phyloP scores from a whole-genome alignment of 30 jellyfish, hydroid and myxozoan species.

The Hydractinia echinata region DNA sequence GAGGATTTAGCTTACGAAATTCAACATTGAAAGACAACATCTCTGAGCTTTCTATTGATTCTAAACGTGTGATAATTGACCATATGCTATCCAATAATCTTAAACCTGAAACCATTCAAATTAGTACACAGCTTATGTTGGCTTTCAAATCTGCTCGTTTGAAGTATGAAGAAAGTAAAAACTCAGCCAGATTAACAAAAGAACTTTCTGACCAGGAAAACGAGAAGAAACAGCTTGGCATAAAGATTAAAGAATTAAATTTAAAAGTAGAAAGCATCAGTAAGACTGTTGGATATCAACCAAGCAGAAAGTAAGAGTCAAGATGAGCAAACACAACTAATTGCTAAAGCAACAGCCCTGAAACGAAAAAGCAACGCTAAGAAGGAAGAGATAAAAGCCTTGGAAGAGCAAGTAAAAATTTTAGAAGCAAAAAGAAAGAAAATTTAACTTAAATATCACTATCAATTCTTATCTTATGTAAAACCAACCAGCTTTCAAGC shows the following conservation, averaged over 20 bases:
- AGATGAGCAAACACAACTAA: neutral
- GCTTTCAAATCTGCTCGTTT: neutral
- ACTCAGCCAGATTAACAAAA: too few relatives aligned
- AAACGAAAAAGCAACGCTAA: neutral
- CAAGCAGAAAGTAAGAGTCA: neutral
- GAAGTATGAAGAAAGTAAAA: neutral
- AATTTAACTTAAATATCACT: too few relatives aligned
- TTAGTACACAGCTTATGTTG: neutral
- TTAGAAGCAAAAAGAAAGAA: too few relatives aligned
- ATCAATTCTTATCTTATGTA: too few relatives aligned
- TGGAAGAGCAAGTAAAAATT: too few relatives aligned
- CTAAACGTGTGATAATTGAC: neutral
- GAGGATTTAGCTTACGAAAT: neutral
- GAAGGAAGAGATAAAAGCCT: conserved; percentile 2
- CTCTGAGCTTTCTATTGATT: neutral
- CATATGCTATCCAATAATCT: neutral
- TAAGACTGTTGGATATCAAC: neutral
- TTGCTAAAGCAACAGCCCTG: conserved; percentile 6
- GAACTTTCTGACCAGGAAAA: neutral
- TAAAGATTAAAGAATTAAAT: neutral
- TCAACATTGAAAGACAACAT: neutral
- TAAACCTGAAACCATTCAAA: neutral
- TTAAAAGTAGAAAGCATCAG: neutral
- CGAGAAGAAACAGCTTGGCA: neutral
- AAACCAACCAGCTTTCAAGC: too few relatives aligned